Evolutionary conservation across 2,113 vertebrate species (phyloP), one percentile per base, ranked within the genome.

Genomic region (Nematolebias whitei): DNA sequence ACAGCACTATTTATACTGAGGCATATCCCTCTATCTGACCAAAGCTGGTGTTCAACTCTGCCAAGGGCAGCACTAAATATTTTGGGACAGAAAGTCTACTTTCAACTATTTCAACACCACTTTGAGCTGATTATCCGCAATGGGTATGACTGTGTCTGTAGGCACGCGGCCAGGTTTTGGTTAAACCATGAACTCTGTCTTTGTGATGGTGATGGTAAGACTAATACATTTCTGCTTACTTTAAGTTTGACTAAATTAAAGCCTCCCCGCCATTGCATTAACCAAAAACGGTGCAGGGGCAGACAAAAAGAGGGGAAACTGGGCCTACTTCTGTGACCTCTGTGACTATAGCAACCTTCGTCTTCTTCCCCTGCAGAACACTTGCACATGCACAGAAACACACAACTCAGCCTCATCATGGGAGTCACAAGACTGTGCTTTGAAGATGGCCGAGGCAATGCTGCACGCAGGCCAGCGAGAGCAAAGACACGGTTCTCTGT

Each of bases 341-440:
- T 1, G 62, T 13, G 47, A 66, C 57, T 65, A 56, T 69, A 63
- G 54, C 67, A 54, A 70, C 52, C 40, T 64, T 20, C 4, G 52
- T 44, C 54, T 51, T 71, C 61, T 18, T 68, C 45, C 53, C 76
- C 65, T 63, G 0, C 55, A 63, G 26, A 29, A 59, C 43, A 67
- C 14, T 40, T 18, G 19, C 48, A 55, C 20, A 32, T 58, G 26
- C 48, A 55, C 41, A 50, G 16, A 32, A 43, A 43, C 35, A 50
- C 59, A 62, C 1, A 56, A 39, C 58, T 68, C 2, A 7, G 57
- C 63, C 54, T 63, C 56, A 55, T 54, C 49, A 69, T 35, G 69
- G 56, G 56, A 76, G 79, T 85, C 80, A 88, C 76, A 26, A 52
- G 78, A 78, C 68, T 18, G 50, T 35, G 71, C 77, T 78, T 83